Evolutionary conservation across 2,797 vertebrate species (phyloP).

Genomic region (Sebastes kiyomatsui): DNA sequence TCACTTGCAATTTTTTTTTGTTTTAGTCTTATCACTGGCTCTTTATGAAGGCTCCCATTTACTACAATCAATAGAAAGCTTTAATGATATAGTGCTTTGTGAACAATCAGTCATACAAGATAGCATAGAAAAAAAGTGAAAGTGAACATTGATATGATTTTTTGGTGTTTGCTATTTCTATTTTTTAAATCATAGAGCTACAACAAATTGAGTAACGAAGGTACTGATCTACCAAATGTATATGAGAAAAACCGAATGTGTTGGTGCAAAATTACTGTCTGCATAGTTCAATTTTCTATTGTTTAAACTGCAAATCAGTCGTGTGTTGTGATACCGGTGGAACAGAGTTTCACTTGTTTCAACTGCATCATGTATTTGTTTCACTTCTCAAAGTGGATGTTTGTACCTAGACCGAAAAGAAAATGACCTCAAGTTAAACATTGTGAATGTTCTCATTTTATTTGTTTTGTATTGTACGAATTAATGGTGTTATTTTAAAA

Average conservation of each 20-base stretch:
- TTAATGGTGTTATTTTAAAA: conserved; percentile 23
- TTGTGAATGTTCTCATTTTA: conserved; percentile 44
- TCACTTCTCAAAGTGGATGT: conserved; percentile 19
- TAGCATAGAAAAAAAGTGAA: not conserved
- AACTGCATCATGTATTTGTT: not conserved
- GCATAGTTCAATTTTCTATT: not conserved
- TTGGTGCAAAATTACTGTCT: conserved; percentile 26
- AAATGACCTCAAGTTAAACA: conserved; percentile 42
- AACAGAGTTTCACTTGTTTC: not conserved
- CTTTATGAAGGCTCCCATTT: conserved; percentile 12
- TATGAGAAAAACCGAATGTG: conserved; percentile 7
- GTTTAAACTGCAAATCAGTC: conserved; percentile 1
- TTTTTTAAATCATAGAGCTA: conserved; percentile 11
- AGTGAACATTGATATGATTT: conserved; percentile 6
- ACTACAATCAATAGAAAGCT: conserved; percentile 54
- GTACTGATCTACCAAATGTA: conserved; percentile 20
- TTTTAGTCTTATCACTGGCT: conserved; percentile 3
- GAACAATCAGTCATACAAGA: conserved; percentile 22
- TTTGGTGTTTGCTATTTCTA: conserved; percentile 16
- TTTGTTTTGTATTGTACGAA: conserved; percentile 40
- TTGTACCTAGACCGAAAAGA: conserved; percentile 2
- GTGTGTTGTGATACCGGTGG: not conserved
- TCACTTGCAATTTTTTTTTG: not conserved
- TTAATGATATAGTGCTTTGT: conserved; percentile 54
- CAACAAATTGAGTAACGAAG: not conserved